Evolutionary conservation across 1,140 invertebrate species (phyloP), one percentile per base, ranked within the genome.

Genomic region (Acyrthosiphon pisum): DNA sequence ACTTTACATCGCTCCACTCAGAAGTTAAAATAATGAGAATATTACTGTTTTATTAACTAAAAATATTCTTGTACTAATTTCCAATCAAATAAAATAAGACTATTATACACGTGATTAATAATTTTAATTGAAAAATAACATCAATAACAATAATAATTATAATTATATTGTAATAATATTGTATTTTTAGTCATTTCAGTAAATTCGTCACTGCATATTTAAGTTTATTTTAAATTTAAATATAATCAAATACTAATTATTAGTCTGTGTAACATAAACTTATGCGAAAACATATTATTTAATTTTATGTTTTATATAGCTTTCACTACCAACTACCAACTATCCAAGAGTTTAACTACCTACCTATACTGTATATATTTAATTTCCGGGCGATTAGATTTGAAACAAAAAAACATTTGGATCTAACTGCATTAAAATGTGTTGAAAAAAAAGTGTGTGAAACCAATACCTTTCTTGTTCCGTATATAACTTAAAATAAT

Each of bases 401-500:
- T 56, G n/a, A 89, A 89, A 89, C 9, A 56, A 35, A 89, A 89
- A 89, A 46, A 56, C 87, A 89, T 56, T 89, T 89, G 48, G 18
- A 56, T 8, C 20, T 56, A 7, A 30, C 18, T 50, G 46, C 6
- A 0, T 88, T 37, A 35, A 88, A 88, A 50, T 44, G 41, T 48
- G 86, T 50, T 35, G 6, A 50, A 88, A 87, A 87, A 88, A 88
- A 60, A 60, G 2, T 18, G 6, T 76, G 14, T 76, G 6, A 76
- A 76, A n/a, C n/a, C 6, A 76, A 76, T 76, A 76, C 60, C 14
- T n/a, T 76, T 76, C 14, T 76, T 76, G n/a, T 76, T 76, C n/a
- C 14, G 60, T 76, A n/a, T n/a, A 76, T n/a, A 76, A 35, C 14
- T n/a, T 26, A 84, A 30, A 84, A 41, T 41, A 84, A 84, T 84